A percentile compares a stretch with the other conserved stretches of the same genome.
phyloP scores from a whole-genome alignment of 2,113 vertebrate species.

The Cercocebus atys region DNA sequence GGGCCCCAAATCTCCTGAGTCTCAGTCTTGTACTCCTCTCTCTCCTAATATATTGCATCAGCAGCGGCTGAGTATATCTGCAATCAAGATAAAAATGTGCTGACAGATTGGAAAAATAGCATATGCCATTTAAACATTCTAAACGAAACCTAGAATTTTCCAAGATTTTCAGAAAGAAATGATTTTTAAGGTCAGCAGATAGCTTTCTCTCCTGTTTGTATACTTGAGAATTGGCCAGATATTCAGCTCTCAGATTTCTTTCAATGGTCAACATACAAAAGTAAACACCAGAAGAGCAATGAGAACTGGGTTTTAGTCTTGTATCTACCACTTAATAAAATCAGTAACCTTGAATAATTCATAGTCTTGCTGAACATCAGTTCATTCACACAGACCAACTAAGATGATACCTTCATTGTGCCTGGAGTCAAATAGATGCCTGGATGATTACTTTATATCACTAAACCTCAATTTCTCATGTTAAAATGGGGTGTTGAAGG shows the following conservation, averaged over 20 bases:
- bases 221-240: neutral
- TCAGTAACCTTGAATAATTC: neutral
- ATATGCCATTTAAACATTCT: neutral
- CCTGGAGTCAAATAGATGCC: neutral
- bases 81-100: constrained; percentile 31
- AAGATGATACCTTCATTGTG: neutral
- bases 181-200: neutral
- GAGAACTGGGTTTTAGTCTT: neutral
- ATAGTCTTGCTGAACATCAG: neutral
- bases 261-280: neutral
- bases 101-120: constrained; percentile 2
- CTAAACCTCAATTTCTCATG: neutral
- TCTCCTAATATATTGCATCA: neutral
- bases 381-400: neutral
- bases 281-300: neutral
- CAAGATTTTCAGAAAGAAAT: constrained; percentile 20
- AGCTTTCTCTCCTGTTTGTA: neutral
- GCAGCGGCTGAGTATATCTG: neutral
- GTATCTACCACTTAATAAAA: neutral
- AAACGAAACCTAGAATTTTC: neutral
- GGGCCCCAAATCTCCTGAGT: neutral
- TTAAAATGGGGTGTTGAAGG: neutral
- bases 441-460: neutral
- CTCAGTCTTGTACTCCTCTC: neutral
- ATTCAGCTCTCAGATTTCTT: neutral